These are phyloP conservation scores for Polietes domitor DNA, from an alignment of 2,888 invertebrate species.

Conservation along the genomic window DNA sequence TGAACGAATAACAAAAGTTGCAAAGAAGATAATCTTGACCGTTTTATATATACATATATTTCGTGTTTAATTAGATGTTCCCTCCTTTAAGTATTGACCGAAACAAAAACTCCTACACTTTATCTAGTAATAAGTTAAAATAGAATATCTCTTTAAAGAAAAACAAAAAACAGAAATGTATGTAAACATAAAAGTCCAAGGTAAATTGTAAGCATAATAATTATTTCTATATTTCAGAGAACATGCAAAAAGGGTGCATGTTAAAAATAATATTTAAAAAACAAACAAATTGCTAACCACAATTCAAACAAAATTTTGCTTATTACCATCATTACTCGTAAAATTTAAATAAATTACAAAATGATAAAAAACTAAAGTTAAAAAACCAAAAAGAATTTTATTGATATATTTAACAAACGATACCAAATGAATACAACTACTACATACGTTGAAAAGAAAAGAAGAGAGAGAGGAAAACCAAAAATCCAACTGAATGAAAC, in stretches of 20 bases:
- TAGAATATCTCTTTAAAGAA: background rate
- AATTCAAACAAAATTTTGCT: slow-evolving; percentile 22
- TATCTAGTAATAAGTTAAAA: slow-evolving; percentile 7
- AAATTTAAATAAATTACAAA: slow-evolving; percentile 12
- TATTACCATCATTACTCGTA: slow-evolving; percentile 17
- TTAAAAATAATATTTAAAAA: background rate
- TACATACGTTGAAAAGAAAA: background rate
- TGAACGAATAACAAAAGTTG: too few relatives aligned
- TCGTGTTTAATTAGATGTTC: background rate
- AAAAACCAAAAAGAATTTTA: slow-evolving; percentile 35
- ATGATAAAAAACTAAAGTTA: slow-evolving; percentile 36
- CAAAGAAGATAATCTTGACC: too few relatives aligned
- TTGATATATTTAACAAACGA: slow-evolving; percentile 17
- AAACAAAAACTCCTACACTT: background rate
- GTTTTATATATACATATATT: background rate
- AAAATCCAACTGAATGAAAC: background rate
- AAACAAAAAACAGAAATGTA: slow-evolving; percentile 1
- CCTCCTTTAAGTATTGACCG: slow-evolving; percentile 6
- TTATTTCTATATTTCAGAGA: slow-evolving; percentile 61
- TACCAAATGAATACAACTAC: background rate
- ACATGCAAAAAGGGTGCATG: slow-evolving; percentile 27
- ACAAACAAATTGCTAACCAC: background rate
- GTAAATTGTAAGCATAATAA: slow-evolving; percentile 51
- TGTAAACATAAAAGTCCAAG: slow-evolving; percentile 12
- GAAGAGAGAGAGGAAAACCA: background rate